A percentile compares a stretch with the other conserved stretches of the same genome.
These are phyloP conservation scores for Pampusana beccarii DNA, from an alignment of 2,113 vertebrate species.

Conservation along the genomic window DNA sequence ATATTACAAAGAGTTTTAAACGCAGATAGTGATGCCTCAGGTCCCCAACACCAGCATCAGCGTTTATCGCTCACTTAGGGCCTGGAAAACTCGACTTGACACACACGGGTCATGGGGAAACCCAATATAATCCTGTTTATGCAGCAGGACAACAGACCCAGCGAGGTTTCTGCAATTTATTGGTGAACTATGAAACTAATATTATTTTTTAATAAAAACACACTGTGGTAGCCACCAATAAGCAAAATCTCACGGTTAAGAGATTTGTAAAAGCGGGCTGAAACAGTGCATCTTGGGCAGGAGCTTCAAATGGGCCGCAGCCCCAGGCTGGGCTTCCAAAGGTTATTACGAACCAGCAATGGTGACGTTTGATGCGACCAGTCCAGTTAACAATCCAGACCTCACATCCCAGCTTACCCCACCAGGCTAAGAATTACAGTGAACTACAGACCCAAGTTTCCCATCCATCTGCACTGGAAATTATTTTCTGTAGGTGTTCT, in stretches of 20 bases:
- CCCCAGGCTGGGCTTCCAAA: neutral
- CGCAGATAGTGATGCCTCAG: neutral
- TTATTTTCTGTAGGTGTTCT: neutral
- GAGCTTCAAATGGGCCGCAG: neutral
- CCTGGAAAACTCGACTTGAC: neutral
- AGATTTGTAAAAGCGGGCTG: neutral
- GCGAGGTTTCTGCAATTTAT: neutral
- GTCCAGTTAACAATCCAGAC: neutral
- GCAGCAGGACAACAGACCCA: neutral
- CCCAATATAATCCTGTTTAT: neutral
- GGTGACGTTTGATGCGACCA: accelerated
- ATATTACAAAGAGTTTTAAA: neutral
- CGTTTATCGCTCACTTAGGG: neutral
- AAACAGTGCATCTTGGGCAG: neutral
- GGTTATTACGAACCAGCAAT: neutral
- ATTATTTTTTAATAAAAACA: neutral
- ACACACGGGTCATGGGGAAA: neutral
- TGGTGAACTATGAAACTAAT: neutral
- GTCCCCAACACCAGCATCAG: neutral
- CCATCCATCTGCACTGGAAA: neutral
- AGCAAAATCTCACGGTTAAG: neutral
- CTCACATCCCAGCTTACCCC: neutral
- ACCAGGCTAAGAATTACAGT: neutral
- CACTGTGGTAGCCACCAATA: neutral
- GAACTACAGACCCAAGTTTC: neutral